A percentile compares a stretch with the other conserved stretches of the same genome.
Evolutionary conservation across 2,113 vertebrate species (phyloP).

Genomic region (Conger conger): DNA sequence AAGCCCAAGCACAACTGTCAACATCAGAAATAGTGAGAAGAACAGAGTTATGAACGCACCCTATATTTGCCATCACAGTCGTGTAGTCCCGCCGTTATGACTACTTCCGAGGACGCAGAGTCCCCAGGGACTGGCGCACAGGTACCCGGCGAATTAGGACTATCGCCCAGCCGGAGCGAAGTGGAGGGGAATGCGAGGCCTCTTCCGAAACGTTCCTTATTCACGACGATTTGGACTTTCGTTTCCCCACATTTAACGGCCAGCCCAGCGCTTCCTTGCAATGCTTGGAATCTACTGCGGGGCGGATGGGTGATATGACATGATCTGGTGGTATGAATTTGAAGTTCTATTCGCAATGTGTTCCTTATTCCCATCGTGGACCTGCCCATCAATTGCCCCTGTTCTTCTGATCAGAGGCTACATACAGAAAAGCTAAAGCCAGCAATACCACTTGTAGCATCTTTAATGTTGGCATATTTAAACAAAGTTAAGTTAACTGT

Average conservation of each 20-base stretch:
- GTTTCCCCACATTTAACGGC: constrained; percentile 43
- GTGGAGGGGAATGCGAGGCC: constrained; percentile 9
- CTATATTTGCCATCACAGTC: constrained; percentile 44
- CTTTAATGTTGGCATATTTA: neutral
- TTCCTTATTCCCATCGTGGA: neutral
- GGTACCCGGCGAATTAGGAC: too few relatives aligned
- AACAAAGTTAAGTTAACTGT: too few relatives aligned
- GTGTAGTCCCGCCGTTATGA: constrained; percentile 32
- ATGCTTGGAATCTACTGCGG: neutral
- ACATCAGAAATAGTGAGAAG: neutral
- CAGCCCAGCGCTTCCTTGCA: neutral
- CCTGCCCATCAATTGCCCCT: neutral
- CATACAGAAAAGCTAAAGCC: neutral
- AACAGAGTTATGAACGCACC: constrained; percentile 27
- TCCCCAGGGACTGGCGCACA: constrained; percentile 5
- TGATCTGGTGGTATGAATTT: neutral
- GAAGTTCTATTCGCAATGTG: neutral
- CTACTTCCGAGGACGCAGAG: constrained; percentile 7
- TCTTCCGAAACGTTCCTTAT: constrained; percentile 36
- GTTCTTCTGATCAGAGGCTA: neutral
- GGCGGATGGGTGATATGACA: neutral
- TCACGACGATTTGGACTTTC: constrained; percentile 29
- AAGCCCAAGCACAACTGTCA: too few relatives aligned
- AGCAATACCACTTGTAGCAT: neutral
- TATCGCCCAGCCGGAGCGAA: constrained; percentile 27